These are phyloP conservation scores for Sussaba pulchella DNA, from an alignment of 2,888 invertebrate species.

Conservation along the genomic window DNA sequence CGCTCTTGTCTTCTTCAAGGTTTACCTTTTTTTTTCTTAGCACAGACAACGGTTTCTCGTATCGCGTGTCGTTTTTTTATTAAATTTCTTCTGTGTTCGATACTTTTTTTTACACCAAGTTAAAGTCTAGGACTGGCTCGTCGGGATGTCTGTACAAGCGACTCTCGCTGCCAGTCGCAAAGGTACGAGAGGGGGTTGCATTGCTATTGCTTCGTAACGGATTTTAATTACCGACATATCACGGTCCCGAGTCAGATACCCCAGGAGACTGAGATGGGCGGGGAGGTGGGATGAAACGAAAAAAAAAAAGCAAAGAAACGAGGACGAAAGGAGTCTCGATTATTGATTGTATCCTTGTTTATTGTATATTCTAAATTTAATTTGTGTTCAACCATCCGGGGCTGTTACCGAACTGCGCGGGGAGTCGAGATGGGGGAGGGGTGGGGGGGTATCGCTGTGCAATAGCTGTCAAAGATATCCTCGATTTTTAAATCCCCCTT, in stretches of 20 bases:
- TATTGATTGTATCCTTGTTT: conserved; percentile 84
- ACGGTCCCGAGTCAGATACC: conserved; percentile 71
- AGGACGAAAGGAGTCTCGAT: conserved; percentile 71
- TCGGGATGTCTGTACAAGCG: conserved; percentile 33
- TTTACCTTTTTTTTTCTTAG: conserved; percentile 13
- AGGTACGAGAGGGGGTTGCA: conserved; percentile 35
- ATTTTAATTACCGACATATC: conserved; percentile 76
- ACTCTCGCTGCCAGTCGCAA: conserved; percentile 10
- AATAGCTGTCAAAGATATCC: conserved; percentile 84
- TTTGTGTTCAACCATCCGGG: conserved; percentile 72
- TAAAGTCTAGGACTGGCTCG: conserved; percentile 46
- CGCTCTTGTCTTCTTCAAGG: conserved; percentile 11
- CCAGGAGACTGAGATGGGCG: conserved; percentile 55
- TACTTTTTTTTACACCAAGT: conserved; percentile 56
- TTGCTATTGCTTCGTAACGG: conserved; percentile 66
- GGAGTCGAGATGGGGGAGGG: conserved; percentile 57
- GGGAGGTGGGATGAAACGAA: conserved; percentile 21
- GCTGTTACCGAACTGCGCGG: conserved; percentile 8
- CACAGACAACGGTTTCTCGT: conserved; percentile 24
- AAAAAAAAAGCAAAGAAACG: conserved; percentile 30
- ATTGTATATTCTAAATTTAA: conserved; percentile 84
- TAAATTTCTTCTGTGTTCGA: conserved; percentile 44
- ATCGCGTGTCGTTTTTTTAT: conserved; percentile 1
- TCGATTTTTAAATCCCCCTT: conserved; percentile 84
- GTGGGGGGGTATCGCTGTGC: conserved; percentile 71